phyloP scores from a whole-genome alignment of 2,113 vertebrate genomes.

The Paraplagusia blochii region DNA sequence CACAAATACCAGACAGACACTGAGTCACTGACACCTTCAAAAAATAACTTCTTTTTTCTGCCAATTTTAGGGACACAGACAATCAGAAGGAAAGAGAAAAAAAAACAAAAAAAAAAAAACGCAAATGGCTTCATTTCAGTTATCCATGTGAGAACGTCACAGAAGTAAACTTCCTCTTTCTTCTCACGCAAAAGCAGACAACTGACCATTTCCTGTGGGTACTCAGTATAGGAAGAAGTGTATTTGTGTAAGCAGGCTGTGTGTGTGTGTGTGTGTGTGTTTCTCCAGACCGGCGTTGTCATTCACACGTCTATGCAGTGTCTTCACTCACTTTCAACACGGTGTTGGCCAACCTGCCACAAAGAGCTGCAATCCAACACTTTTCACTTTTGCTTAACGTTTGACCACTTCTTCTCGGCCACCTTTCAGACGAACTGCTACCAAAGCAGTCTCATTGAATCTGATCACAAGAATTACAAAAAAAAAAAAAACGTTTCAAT shows the following conservation, averaged over 20 bases:
- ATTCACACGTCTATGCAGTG: slow-evolving; percentile 24
- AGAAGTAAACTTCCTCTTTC: slow-evolving; percentile 65
- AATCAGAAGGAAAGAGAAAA: slow-evolving; percentile 49
- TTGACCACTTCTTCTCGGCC: slow-evolving; percentile 30
- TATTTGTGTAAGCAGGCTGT: slow-evolving; percentile 32
- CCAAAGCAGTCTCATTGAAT: neutral
- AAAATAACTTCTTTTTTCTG: slow-evolving; percentile 59
- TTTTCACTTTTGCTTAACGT: slow-evolving; percentile 52
- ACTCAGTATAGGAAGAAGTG: slow-evolving; percentile 15
- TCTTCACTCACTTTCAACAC: slow-evolving; percentile 61
- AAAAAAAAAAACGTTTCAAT: too few relatives aligned
- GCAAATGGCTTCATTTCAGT: slow-evolving; percentile 48
- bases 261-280: slow-evolving; percentile 14
- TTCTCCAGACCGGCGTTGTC: slow-evolving; percentile 4
- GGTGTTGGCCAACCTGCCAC: slow-evolving; percentile 45
- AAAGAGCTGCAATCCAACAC: slow-evolving; percentile 37
- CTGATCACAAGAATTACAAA: too few relatives aligned
- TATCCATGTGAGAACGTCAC: slow-evolving; percentile 65
- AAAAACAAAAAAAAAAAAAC: slow-evolving; percentile 45
- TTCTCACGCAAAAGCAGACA: slow-evolving; percentile 66
- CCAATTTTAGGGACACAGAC: neutral
- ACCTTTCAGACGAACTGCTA: neutral
- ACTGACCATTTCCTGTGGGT: slow-evolving; percentile 34
- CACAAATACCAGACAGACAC: slow-evolving; percentile 39
- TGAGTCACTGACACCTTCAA: slow-evolving; percentile 47